Percentiles rank a stretch among this genome's conserved stretches.
Conservation (phyloP, 2,888 invertebrate species). For the Flexamia atlantica region DNA sequence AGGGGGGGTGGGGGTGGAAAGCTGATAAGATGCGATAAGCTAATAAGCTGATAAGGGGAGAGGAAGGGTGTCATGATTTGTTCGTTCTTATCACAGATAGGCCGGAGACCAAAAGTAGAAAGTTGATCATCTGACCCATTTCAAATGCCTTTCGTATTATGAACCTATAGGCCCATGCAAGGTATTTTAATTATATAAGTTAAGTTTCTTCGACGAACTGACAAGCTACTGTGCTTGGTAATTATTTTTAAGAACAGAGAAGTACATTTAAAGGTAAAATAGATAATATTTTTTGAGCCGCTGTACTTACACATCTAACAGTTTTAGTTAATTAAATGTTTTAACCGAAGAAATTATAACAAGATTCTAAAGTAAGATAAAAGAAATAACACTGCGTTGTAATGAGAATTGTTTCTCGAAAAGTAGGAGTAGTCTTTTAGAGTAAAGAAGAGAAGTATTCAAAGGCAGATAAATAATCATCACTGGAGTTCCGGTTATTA, state of each 20-base stretch:
- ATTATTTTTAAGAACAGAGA: too few species aligned
- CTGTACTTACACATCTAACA: too few species aligned
- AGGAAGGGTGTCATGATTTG: background rate
- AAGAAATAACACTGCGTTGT: background rate
- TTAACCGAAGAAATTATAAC: background rate
- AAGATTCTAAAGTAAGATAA: background rate
- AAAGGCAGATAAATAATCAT: conserved; percentile 21
- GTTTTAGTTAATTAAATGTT: background rate
- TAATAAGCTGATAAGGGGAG: background rate
- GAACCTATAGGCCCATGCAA: too few species aligned
- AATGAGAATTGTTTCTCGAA: conserved; percentile 10
- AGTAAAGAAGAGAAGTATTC: conserved; percentile 21
- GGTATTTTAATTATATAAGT: too few species aligned
- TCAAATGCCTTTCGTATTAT: too few species aligned
- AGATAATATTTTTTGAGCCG: too few species aligned
- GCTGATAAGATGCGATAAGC: conserved; percentile 18
- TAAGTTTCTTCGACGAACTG: too few species aligned
- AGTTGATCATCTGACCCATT: too few species aligned
- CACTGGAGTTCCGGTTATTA: conserved; percentile 9
- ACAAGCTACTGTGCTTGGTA: too few species aligned
- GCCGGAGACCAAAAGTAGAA: too few species aligned
- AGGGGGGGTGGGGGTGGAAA: background rate
- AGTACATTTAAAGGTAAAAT: too few species aligned
- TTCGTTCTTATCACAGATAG: background rate
- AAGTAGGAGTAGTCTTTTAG: background rate